Base-by-base conservation (phyloP, 2,888 invertebrate genomes). In the Andrena trimmerana region DNA sequence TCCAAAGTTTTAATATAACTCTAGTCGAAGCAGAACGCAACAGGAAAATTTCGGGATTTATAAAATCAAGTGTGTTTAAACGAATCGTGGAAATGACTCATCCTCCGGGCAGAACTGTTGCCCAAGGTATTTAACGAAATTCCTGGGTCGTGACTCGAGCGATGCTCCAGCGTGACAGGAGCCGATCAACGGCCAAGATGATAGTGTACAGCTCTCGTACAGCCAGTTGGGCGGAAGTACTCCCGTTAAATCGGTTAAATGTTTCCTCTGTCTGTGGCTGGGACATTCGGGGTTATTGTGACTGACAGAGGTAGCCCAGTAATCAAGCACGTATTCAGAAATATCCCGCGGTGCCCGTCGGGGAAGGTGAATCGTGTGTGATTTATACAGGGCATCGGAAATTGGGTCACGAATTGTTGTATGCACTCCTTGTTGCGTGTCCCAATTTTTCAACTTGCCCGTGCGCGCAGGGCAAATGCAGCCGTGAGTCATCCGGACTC, bases 241-340 rank as follows among this genome's bases (percentile, higher is more conserved):
- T 79, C 77, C 85, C 67, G 79, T 85, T 86, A 80, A 85, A 79
- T 83, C 76, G 75, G 65, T 76, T 84, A 83, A 84, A 82, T 75
- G 85, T 83, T 85, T 85, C 82, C 82, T 82, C 80, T 67, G 79
- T 27, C 79, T 66, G 65, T 63, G 48, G 66, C 10, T 66, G 66
- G 73, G 65, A 62, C 65, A 77, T 69, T 73, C 66, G 70, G 72
- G 72, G 31, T 71, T 67, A 79, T 60, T 52, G 54, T 57, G 72
- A 80, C 68, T 74, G 76, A 54, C 75, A 59, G 69, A 68, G 83
- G 36, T 75, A 36, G 67, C 16, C 29, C 65, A 5, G 50, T 73
- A 29, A 82, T 83, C 69, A 31, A 57, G 24, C 60, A 2, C 8
- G 70, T 73, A 73, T 70, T 82, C 66, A 69, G n/a, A 70, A 70